These are phyloP conservation scores for Eulemur coronatus DNA, from an alignment of 2,797 vertebrate species.

Conservation along the genomic window DNA sequence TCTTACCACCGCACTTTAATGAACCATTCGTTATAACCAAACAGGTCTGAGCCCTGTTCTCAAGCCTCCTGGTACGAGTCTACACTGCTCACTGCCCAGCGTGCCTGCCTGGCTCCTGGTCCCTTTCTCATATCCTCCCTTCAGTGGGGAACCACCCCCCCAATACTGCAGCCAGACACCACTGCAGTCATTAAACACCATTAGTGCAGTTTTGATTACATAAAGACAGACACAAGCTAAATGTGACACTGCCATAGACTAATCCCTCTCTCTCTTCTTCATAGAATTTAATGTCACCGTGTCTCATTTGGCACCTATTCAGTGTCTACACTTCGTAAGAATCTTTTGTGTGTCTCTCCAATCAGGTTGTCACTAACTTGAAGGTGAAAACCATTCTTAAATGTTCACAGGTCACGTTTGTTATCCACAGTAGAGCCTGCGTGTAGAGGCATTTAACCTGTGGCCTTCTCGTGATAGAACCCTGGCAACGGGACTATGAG, in stretches of 20 bases:
- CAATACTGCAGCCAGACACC: background rate
- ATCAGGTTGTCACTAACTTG: background rate
- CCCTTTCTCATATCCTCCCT: background rate
- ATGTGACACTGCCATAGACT: rapidly evolving
- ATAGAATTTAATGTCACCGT: background rate
- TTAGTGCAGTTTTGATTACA: background rate
- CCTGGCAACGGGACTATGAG: background rate
- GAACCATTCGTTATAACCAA: background rate
- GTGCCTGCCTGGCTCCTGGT: background rate
- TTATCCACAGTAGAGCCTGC: background rate
- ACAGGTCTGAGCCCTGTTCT: background rate
- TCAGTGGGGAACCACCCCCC: rapidly evolving
- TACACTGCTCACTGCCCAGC: background rate
- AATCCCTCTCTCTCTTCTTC: background rate
- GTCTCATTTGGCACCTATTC: background rate
- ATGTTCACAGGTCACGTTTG: background rate
- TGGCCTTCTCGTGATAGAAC: background rate
- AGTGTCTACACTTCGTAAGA: background rate
- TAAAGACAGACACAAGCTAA: background rate
- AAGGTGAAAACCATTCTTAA: background rate
- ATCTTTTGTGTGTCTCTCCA: background rate
- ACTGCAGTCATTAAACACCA: background rate
- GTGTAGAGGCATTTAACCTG: background rate
- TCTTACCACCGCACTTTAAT: background rate
- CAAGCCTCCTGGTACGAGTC: background rate